Conservation (phyloP, 2,888 invertebrate species). For the Lycia hirtaria region DNA sequence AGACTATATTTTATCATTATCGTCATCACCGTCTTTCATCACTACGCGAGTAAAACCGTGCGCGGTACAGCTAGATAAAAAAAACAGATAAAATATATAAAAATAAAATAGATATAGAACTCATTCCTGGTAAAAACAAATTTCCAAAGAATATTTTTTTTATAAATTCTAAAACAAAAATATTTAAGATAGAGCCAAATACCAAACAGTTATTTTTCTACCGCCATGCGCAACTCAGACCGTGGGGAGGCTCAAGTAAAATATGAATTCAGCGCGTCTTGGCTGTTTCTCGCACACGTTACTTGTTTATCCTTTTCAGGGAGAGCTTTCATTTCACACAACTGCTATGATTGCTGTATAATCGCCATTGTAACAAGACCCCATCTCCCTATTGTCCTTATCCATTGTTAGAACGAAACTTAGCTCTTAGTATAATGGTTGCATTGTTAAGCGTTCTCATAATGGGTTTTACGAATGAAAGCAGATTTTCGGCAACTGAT, state of each 20-base stretch:
- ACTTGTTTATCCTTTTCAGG: constrained; percentile 84
- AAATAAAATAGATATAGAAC: no score
- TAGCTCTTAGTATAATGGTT: constrained; percentile 56
- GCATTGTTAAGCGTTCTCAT: constrained; percentile 64
- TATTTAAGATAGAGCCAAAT: constrained; percentile 58
- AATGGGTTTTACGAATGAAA: constrained; percentile 65
- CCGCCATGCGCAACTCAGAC: constrained; percentile 53
- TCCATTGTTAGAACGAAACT: constrained; percentile 36
- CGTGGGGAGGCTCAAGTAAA: constrained; percentile 72
- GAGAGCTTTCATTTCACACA: constrained; percentile 80
- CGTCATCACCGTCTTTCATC: no score
- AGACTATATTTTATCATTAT: no score
- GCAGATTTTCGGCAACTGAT: constrained; percentile 72
- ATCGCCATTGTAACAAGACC: constrained; percentile 63
- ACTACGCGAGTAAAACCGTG: no score
- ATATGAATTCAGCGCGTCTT: constrained; percentile 79
- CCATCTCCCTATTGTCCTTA: constrained; percentile 39
- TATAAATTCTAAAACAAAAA: no score
- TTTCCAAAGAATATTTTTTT: no score
- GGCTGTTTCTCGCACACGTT: constrained; percentile 82
- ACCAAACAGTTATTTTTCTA: constrained; percentile 42
- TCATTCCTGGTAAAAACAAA: no score
- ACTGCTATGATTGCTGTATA: constrained; percentile 82
- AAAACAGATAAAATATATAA: no score
- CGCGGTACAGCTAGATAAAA: no score